phyloP scores from a whole-genome alignment of 2,113 vertebrate species.

The Eidolon helvum region DNA sequence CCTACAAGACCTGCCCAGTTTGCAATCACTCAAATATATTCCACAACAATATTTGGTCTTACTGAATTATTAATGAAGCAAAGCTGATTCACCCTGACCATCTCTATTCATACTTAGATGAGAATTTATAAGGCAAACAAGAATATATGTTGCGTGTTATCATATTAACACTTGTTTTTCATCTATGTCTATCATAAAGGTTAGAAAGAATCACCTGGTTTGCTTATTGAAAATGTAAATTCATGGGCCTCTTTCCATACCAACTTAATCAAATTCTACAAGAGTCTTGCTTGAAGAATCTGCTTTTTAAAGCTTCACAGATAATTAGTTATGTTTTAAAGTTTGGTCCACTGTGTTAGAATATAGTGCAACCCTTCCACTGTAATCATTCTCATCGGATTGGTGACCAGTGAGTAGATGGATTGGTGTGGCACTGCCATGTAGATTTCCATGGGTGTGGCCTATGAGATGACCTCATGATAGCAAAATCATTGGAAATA shows the following conservation, averaged over 20 bases:
- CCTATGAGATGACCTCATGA: neutral
- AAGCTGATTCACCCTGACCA: neutral
- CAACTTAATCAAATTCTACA: neutral
- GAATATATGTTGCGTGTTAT: constrained; percentile 25
- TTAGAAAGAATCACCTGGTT: neutral
- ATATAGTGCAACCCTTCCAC: neutral
- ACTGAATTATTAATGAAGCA: constrained; percentile 63
- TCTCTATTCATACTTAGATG: constrained; percentile 40
- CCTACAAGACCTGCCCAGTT: constrained; percentile 22
- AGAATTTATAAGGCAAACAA: constrained; percentile 55
- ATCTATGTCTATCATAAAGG: constrained; percentile 7
- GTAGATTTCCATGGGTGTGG: neutral
- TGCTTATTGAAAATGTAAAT: constrained; percentile 21
- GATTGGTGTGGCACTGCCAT: neutral
- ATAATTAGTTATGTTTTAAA: neutral
- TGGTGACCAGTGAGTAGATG: neutral
- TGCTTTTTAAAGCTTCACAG: neutral
- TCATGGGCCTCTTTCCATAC: neutral
- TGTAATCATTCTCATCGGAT: neutral
- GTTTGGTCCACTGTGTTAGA: neutral
- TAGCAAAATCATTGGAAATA: neutral
- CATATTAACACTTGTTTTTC: constrained; percentile 10
- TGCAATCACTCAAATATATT: constrained; percentile 41
- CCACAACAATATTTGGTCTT: constrained; percentile 23
- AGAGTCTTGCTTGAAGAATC: neutral